Percentiles rank a stretch among this genome's conserved stretches.
phyloP scores from a whole-genome alignment of 2,797 vertebrate species.

The Prunella strophiata region DNA sequence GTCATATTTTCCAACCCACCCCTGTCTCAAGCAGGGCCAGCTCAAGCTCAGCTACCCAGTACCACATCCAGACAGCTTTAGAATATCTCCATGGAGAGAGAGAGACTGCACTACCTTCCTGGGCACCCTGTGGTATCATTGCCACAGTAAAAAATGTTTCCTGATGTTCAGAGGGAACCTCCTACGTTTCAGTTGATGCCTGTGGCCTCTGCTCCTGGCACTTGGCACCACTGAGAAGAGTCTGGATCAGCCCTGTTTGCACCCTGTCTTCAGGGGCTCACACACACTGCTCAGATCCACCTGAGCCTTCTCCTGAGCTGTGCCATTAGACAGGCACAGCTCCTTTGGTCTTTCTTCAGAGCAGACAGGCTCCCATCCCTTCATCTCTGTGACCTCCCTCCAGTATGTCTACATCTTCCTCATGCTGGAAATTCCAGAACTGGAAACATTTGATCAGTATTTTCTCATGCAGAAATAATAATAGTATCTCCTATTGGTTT shows the following conservation, averaged over 20 bases:
- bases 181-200: neutral
- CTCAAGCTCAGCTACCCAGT: neutral
- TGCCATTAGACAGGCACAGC: neutral
- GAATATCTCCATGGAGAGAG: neutral
- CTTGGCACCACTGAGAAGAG: neutral
- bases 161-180: neutral
- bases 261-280: neutral
- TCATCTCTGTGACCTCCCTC: neutral
- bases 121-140: neutral
- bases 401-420: neutral
- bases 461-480: neutral
- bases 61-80: neutral
- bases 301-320: neutral
- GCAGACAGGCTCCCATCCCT: neutral
- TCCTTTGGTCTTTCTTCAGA: neutral
- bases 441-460: neutral
- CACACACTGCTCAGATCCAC: neutral
- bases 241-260: neutral
- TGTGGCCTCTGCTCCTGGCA: fast-evolving
- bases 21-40: neutral
- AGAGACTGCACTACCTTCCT: neutral
- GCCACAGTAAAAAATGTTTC: neutral
- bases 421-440: neutral
- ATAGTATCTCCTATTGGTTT: neutral
- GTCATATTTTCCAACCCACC: neutral